A percentile compares a stretch with the other conserved stretches of the same genome.
Conservation (phyloP, 2,797 vertebrate species). For the Mionectes olivaceus region DNA sequence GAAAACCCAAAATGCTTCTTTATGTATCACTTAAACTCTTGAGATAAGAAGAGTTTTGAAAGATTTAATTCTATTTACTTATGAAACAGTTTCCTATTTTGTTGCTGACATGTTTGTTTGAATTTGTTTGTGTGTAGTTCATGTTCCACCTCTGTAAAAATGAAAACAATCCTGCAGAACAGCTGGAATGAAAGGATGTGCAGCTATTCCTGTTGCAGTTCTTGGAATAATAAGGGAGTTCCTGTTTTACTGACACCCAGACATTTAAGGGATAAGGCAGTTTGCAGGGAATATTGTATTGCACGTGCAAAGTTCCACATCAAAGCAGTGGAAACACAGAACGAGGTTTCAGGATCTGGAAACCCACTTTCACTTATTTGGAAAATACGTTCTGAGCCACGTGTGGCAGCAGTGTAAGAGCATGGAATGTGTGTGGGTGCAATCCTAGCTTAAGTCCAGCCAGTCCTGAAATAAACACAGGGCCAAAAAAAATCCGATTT, state of each 20-base stretch:
- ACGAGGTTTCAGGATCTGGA: neutral
- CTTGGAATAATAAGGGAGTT: too few relatives aligned
- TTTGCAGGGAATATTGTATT: neutral
- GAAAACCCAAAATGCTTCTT: neutral
- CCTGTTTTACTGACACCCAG: neutral
- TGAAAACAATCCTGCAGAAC: neutral
- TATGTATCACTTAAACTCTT: neutral
- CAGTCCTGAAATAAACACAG: conserved; percentile 21
- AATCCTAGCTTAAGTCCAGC: conserved; percentile 2
- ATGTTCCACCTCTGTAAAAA: neutral
- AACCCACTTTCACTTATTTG: neutral
- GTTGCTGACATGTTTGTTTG: neutral
- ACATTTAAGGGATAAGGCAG: neutral
- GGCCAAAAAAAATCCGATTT: conserved; percentile 12
- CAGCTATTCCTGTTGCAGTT: neutral
- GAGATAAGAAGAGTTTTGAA: neutral
- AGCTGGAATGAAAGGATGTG: too few relatives aligned
- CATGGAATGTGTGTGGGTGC: neutral
- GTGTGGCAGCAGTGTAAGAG: neutral
- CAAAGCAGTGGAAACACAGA: neutral
- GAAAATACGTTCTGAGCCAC: neutral
- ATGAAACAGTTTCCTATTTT: fast-evolving
- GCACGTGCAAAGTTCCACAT: neutral
- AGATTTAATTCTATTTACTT: neutral
- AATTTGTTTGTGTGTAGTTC: neutral